Conservation (phyloP, 2,888 invertebrate genomes). For the Gortyna flavago region DNA sequence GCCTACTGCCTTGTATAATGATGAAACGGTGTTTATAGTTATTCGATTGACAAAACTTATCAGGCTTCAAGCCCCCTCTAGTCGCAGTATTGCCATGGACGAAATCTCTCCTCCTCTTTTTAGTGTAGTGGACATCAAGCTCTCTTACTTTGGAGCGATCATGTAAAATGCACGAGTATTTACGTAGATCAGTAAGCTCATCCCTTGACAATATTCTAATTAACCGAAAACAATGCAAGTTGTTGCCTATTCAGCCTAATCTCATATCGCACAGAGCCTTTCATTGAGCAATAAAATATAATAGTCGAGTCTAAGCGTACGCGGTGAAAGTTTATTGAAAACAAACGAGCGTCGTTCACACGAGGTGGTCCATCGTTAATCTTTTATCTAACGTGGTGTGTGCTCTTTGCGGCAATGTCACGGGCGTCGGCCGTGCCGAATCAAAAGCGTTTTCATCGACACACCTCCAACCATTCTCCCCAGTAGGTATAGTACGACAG, state of each 20-base stretch:
- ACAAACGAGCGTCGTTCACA: slow-evolving; percentile 73
- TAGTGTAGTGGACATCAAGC: background rate
- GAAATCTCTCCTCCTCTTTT: too few relatives aligned
- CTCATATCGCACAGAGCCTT: slow-evolving; percentile 22
- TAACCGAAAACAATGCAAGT: slow-evolving; percentile 28
- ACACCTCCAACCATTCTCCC: slow-evolving; percentile 70
- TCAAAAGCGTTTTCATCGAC: slow-evolving; percentile 70
- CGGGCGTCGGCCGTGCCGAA: slow-evolving; percentile 76
- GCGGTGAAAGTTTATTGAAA: slow-evolving; percentile 76
- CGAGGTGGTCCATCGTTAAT: slow-evolving; percentile 84
- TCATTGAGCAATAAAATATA: slow-evolving; percentile 44
- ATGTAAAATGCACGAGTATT: background rate
- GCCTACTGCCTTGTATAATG: background rate
- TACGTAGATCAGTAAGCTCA: background rate
- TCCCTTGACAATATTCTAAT: slow-evolving; percentile 2
- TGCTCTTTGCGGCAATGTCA: slow-evolving; percentile 78
- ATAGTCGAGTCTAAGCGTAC: slow-evolving; percentile 39
- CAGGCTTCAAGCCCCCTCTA: background rate
- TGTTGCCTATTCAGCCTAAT: slow-evolving; percentile 10
- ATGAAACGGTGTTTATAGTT: background rate
- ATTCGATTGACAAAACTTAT: too few relatives aligned
- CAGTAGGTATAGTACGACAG: slow-evolving; percentile 44
- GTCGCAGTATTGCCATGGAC: background rate
- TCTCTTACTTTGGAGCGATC: background rate
- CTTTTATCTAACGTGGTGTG: slow-evolving; percentile 77